phyloP scores from a whole-genome alignment of 2,113 vertebrate species.

The Hassar affinis region DNA sequence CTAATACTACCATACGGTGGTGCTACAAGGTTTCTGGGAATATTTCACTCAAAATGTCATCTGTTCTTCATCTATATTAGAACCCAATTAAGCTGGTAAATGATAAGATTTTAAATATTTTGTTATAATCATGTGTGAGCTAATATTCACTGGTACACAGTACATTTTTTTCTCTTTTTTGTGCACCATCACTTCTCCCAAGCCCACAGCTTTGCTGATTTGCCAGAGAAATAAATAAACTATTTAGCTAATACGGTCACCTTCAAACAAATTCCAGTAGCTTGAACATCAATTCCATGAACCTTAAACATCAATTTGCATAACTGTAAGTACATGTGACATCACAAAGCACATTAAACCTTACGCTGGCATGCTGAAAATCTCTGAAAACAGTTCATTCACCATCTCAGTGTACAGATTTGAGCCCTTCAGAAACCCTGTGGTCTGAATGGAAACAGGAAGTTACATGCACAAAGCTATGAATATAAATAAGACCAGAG shows the following conservation, averaged over 20 bases:
- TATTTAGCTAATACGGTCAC: not conserved
- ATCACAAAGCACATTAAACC: not conserved
- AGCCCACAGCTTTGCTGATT: not conserved
- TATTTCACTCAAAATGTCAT: not conserved
- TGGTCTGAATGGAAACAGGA: not conserved
- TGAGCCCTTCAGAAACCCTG: not conserved
- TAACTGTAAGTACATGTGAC: not conserved
- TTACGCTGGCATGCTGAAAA: not conserved
- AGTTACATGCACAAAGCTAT: not conserved
- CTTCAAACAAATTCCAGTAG: not conserved
- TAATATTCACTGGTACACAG: not conserved
- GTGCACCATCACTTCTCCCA: not conserved
- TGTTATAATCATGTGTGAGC: not conserved
- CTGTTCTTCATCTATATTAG: not conserved
- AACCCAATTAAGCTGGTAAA: not conserved
- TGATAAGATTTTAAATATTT: not conserved
- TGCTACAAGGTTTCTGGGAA: not conserved
- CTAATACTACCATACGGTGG: slow-evolving; percentile 11
- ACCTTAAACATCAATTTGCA: slow-evolving; percentile 9
- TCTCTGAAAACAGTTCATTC: not conserved
- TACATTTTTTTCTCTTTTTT: not conserved
- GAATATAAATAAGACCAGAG: not conserved
- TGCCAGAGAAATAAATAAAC: not conserved
- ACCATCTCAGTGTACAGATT: not conserved
- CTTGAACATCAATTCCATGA: not conserved